These are phyloP conservation scores for Nasonovia ribisnigri DNA, from an alignment of 2,888 invertebrate genomes.

Conservation along the genomic window DNA sequence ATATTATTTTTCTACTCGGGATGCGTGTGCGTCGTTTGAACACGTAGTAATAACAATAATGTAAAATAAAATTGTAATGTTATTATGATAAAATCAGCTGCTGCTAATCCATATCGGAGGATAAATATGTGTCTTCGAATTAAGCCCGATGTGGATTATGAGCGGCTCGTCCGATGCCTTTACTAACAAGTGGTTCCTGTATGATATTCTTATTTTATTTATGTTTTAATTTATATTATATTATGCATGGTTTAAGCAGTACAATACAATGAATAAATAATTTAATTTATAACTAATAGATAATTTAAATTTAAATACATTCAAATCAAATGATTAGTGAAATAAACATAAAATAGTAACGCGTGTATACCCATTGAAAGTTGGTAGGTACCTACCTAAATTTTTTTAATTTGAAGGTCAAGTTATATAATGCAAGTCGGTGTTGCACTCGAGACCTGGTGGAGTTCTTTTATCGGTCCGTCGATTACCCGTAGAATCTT, in stretches of 20 bases:
- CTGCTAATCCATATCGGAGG: slow-evolving; percentile 38
- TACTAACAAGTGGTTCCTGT: neutral
- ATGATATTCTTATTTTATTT: neutral
- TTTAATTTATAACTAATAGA: neutral
- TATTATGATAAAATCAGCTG: neutral
- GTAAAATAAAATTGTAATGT: neutral
- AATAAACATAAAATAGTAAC: neutral
- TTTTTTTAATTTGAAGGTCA: neutral
- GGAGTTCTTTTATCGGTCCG: neutral
- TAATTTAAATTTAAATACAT: neutral
- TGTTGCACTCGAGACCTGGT: neutral
- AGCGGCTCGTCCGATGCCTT: neutral
- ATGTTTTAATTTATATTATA: neutral
- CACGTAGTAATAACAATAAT: neutral
- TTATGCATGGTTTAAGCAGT: neutral
- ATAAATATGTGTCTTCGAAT: slow-evolving; percentile 22
- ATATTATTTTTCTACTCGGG: neutral
- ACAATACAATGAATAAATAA: neutral
- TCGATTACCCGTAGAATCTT: neutral
- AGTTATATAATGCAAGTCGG: neutral
- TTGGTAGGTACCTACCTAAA: neutral
- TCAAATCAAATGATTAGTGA: neutral
- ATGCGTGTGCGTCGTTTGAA: slow-evolving; percentile 1
- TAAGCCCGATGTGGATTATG: slow-evolving; percentile 48
- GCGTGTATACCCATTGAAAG: neutral